Percentiles rank a stretch among this genome's conserved stretches.
Evolutionary conservation across 1,140 invertebrate species (phyloP).

Genomic region (Cylas formicarius): DNA sequence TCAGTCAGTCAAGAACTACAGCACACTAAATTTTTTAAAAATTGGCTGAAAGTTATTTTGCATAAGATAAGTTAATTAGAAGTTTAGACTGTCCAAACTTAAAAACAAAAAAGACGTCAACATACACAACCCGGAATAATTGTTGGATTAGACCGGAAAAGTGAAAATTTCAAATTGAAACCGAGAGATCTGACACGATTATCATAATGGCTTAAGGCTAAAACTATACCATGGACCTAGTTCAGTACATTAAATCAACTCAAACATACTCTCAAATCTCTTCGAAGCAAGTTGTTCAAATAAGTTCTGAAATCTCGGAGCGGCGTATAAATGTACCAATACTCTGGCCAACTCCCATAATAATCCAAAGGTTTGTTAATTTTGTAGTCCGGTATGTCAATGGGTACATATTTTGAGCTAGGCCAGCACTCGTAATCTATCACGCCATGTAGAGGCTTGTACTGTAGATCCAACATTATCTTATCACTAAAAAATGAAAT

Average conservation of each 20-base stretch:
- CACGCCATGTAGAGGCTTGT: slow-evolving; percentile 19
- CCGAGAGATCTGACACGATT: no score
- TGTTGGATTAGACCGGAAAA: no score
- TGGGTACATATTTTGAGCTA: slow-evolving; percentile 22
- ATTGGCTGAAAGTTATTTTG: no score
- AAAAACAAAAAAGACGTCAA: no score
- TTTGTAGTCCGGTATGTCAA: slow-evolving; percentile 26
- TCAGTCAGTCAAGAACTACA: no score
- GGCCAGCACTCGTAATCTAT: slow-evolving; percentile 21
- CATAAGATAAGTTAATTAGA: no score
- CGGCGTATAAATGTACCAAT: slow-evolving; percentile 21
- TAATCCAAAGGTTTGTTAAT: slow-evolving; percentile 24
- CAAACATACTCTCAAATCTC: slow-evolving; percentile 21
- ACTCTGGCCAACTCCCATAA: slow-evolving; percentile 21
- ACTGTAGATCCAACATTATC: slow-evolving; percentile 23
- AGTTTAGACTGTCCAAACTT: no score
- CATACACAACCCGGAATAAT: no score
- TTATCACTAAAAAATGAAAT: slow-evolving; percentile 6
- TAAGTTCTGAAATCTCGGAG: slow-evolving; percentile 20
- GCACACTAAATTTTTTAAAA: no score
- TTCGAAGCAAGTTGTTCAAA: slow-evolving; percentile 23
- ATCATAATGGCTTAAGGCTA: no score
- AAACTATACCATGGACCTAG: no score
- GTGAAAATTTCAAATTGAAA: no score
- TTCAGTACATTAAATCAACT: neutral